Evolutionary conservation across 2,113 vertebrate species (phyloP).

Genomic region (Rhipidura dahli): DNA sequence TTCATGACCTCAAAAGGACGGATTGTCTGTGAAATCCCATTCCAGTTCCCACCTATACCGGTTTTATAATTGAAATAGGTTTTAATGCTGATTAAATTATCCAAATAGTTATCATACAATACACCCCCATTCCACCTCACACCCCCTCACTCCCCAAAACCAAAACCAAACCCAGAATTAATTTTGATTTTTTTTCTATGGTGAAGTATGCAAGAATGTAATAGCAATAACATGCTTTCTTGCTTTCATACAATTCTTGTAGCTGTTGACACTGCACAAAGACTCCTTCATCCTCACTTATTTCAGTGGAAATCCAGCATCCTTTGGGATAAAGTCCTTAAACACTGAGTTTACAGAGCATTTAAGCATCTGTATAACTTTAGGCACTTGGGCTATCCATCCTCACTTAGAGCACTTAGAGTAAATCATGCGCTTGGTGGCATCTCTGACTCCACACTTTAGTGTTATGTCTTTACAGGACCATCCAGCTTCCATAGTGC

Average conservation of each 20-base stretch:
- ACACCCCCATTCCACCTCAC: accelerated
- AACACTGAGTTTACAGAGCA: neutral
- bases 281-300: neutral
- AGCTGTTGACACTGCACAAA: neutral
- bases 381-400: neutral
- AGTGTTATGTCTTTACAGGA: neutral
- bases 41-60: neutral
- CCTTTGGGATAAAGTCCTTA: slow-evolving; percentile 22
- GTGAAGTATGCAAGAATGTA: neutral
- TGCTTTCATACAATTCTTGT: neutral
- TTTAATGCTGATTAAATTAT: neutral
- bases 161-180: neutral
- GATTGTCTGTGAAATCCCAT: neutral
- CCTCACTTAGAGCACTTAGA: slow-evolving; percentile 8
- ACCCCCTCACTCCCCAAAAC: neutral
- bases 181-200: neutral
- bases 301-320: neutral
- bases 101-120: neutral
- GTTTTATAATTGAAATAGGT: neutral
- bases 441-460: neutral
- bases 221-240: neutral
- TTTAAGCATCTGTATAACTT: slow-evolving; percentile 29
- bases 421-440: slow-evolving; percentile 26
- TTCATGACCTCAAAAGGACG: neutral
- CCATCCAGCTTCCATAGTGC: neutral